phyloP scores from a whole-genome alignment of 53 echinoderm and acorn worm species.

The Pentamera pediparva region DNA sequence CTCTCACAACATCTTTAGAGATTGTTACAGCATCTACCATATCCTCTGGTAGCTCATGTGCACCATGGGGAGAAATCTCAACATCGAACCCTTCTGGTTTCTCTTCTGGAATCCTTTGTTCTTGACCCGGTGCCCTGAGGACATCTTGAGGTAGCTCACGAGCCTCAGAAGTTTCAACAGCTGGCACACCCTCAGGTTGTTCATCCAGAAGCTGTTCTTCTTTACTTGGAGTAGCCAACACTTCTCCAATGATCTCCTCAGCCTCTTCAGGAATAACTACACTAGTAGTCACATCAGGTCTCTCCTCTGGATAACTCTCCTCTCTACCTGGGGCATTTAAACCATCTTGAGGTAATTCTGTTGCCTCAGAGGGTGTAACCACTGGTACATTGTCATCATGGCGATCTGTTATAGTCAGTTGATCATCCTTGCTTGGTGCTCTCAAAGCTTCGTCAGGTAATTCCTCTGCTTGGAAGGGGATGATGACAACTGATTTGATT shows the following conservation, averaged over 20 bases:
- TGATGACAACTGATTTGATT: neutral
- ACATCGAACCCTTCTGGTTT: neutral
- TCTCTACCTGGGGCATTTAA: constrained; percentile 1
- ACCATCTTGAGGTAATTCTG: constrained; percentile 3
- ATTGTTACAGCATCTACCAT: neutral
- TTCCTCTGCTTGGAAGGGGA: neutral
- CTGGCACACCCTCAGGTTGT: neutral
- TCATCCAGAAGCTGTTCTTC: neutral
- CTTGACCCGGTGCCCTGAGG: constrained; percentile 8
- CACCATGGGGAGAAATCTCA: neutral
- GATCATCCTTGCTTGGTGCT: neutral
- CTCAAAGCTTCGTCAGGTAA: neutral
- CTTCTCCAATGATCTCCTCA: neutral
- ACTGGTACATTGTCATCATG: neutral
- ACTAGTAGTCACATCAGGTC: constrained; percentile 16
- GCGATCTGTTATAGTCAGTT: neutral
- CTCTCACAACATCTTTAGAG: neutral
- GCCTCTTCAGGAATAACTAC: constrained; percentile 38
- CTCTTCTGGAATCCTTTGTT: neutral
- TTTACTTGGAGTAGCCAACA: neutral
- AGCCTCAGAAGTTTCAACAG: neutral
- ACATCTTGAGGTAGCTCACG: neutral
- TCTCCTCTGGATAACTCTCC: constrained; percentile 23
- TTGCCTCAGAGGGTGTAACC: constrained; percentile 3
- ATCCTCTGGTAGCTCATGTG: neutral